Evolutionary conservation across 2,797 vertebrate genomes (phyloP), one percentile per base, ranked within the genome.

Genomic region (Anguilla anguilla): DNA sequence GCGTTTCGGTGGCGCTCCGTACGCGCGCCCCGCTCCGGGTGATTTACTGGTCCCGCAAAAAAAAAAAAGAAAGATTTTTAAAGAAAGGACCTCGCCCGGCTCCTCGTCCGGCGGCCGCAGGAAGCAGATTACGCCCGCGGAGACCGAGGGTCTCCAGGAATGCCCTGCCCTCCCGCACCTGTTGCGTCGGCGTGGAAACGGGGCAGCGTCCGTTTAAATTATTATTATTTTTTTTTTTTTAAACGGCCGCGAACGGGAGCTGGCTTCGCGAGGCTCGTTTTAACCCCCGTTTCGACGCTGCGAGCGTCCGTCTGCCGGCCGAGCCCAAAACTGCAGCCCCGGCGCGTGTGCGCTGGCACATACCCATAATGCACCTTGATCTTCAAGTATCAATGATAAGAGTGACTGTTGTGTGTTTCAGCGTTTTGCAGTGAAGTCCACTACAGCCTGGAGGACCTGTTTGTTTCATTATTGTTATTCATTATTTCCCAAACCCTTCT

Each of bases 151-250:
- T 92, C 93, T 92, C 89, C 90, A 90, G 90, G 90, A 91, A 43
- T 64, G 90, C 86, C 89, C 89, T 85, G 61, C 92, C 92, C 91
- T 88, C 89, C 88, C 94, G 95, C 97, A 97, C 97, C 97, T 97
- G 96, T 97, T 64, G 86, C 90, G 95, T 96, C 93, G 89, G 94
- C 93, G 96, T 96, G 96, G 95, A 95, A 97, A 97, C 31, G 7
- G n/a, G 15, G 84, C 84, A 67, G 35, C 3, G 57, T 57, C 57
- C 57, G 57, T 59, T 35, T 35, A 35, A 1, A 35, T 35, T 35
- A n/a, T n/a, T n/a, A n/a, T n/a, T n/a, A n/a, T 35, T 35, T 35
- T 35, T 35, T 35, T 35, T 35, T 35, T 35, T 5, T 25, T 25
- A 64, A 64, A 64, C 19, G 5, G 19, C 19, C 61, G 84, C 10